phyloP scores from a whole-genome alignment of 2,888 invertebrate genomes.

The Glaucopsyche alexis region DNA sequence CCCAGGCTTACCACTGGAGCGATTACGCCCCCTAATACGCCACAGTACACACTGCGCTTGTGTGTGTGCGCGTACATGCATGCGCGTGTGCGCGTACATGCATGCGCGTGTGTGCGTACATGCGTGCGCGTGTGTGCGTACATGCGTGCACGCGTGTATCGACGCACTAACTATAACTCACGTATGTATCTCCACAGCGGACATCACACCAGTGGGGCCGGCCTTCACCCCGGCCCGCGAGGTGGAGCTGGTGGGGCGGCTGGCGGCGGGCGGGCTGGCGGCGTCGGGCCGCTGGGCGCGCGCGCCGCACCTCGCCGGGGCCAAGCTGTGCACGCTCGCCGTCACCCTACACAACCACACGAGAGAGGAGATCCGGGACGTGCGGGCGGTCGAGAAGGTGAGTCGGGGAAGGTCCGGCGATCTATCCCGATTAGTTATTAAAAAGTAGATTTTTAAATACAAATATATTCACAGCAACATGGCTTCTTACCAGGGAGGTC shows the following conservation, averaged over 20 bases:
- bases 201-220: slow-evolving; percentile 81
- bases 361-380: slow-evolving; percentile 81
- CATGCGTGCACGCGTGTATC: too few species aligned
- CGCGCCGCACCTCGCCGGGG: slow-evolving; percentile 89
- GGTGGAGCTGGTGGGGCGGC: slow-evolving; percentile 85
- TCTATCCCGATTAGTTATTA: too few species aligned
- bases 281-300: slow-evolving; percentile 84
- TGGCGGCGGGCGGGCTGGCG: slow-evolving; percentile 84
- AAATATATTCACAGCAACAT: too few species aligned
- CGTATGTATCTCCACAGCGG: slow-evolving; percentile 37
- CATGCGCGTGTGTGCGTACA: too few species aligned
- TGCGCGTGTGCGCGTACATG: too few species aligned
- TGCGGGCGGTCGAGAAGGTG: slow-evolving; percentile 88
- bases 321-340: slow-evolving; percentile 84
- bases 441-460: too few species aligned
- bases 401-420: not conserved
- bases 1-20: too few species aligned
- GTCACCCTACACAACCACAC: slow-evolving; percentile 89
- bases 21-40: too few species aligned
- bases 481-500: too few species aligned
- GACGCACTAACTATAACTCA: not conserved
- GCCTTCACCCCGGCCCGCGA: slow-evolving; percentile 80
- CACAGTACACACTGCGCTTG: too few species aligned
- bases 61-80: too few species aligned
- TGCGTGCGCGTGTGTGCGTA: too few species aligned